phyloP scores from a whole-genome alignment of 2,888 invertebrate species.

The Meloe dianella region DNA sequence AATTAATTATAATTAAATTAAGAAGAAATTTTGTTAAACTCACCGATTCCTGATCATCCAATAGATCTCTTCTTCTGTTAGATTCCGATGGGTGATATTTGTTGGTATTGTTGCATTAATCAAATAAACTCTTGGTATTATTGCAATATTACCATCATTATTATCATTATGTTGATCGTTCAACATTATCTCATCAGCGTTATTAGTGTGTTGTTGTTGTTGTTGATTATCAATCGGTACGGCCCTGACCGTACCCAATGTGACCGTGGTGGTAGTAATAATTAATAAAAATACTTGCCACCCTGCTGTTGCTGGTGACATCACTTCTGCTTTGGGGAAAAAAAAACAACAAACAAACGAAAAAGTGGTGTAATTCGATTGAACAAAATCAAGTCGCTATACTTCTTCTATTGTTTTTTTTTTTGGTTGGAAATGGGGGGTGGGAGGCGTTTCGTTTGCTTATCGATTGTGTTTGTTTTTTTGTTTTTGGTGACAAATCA shows the following conservation, averaged over 20 bases:
- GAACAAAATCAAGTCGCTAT: too few species aligned
- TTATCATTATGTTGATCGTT: background rate
- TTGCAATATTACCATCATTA: background rate
- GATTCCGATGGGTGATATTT: background rate
- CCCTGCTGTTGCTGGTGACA: too few species aligned
- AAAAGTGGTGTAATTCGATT: too few species aligned
- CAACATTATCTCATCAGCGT: background rate
- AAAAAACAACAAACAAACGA: too few species aligned
- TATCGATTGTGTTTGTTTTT: background rate
- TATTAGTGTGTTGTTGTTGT: background rate
- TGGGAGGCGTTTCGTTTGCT: too few species aligned
- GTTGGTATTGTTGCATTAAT: conserved; percentile 1
- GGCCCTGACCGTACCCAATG: background rate
- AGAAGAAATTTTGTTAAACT: too few species aligned
- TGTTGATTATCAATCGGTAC: background rate
- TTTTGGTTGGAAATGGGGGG: too few species aligned
- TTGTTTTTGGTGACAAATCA: background rate
- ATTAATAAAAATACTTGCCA: background rate
- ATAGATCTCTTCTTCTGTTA: background rate
- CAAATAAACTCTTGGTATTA: background rate
- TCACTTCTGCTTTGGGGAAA: too few species aligned
- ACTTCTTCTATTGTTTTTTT: too few species aligned
- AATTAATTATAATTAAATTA: conserved; percentile 3
- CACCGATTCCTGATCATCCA: background rate
- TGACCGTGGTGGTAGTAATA: background rate